Percentiles rank a stretch among this genome's conserved stretches.
phyloP scores from a whole-genome alignment of 2,888 invertebrate species.

The Dryadula phaetusa region DNA sequence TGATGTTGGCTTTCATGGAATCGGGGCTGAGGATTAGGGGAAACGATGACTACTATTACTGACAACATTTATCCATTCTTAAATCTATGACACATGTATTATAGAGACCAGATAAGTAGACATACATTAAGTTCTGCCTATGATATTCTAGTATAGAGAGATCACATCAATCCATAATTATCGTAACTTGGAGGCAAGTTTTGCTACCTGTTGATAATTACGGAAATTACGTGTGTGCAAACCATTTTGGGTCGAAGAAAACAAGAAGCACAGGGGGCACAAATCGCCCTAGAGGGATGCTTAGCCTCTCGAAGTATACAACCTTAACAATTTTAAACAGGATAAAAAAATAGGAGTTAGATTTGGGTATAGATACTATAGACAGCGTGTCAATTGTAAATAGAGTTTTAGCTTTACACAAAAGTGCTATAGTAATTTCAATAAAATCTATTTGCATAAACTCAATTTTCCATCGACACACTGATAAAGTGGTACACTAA shows the following conservation, averaged over 20 bases:
- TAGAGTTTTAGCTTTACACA: constrained; percentile 34
- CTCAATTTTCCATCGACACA: constrained; percentile 52
- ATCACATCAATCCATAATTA: constrained; percentile 61
- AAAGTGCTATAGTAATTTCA: constrained; percentile 17
- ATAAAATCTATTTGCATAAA: constrained; percentile 36
- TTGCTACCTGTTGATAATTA: constrained; percentile 57
- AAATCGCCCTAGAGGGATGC: constrained; percentile 66
- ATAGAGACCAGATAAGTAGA: constrained; percentile 36
- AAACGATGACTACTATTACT: constrained; percentile 31
- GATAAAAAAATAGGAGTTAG: constrained; percentile 84
- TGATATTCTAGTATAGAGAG: constrained; percentile 48
- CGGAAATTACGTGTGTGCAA: constrained; percentile 57
- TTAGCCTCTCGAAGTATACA: constrained; percentile 70
- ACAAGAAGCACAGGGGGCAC: constrained; percentile 80
- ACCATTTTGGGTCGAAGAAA: constrained; percentile 72
- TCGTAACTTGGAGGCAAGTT: constrained; percentile 34
- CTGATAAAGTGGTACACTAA: constrained; percentile 59
- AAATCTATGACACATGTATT: constrained; percentile 40
- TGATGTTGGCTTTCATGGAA: constrained; percentile 24
- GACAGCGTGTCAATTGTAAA: constrained; percentile 50
- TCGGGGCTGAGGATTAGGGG: constrained; percentile 32
- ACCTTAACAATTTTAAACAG: constrained; percentile 81
- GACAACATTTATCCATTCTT: constrained; percentile 40
- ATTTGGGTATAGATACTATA: constrained; percentile 76
- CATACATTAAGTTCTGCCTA: constrained; percentile 66